Evolutionary conservation across 2,113 vertebrate genomes (phyloP), one percentile per base, ranked within the genome.

Genomic region (Brachionichthys hirsutus): DNA sequence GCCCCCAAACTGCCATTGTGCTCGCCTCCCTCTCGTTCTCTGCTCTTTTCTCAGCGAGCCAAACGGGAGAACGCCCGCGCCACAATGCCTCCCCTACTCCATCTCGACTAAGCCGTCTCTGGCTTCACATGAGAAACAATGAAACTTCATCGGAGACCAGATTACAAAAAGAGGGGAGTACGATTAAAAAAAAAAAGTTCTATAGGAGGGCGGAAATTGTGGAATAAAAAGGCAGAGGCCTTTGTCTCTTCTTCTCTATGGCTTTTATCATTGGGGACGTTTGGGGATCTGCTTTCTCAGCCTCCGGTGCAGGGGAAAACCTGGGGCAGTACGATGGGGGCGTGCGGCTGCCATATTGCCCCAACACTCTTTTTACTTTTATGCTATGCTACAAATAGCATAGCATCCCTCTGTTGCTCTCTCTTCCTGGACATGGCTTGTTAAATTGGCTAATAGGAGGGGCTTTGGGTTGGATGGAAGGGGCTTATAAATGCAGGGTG

Each of bases 121-220:
- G 89, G 91, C 82, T 92, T 81, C 87, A 87, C 88, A 83, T 85
- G 89, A 91, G 85, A 92, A 93, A 94, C 90, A 87, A 93, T 93
- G 89, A 92, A 91, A 93, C 88, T 93, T 93, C 88, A 94, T 70
- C 90, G 80, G 92, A 94, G 90, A 92, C 87, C 88, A 94, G 92
- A 95, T 94, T 92, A 94, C 73, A 75, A 93, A 93, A 3, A 35
- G 17, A 9, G 4, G 19, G 0, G 59, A 77, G 80, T 66, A 85
- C 86, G 61, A 67, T 72, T 48, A 12, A 68, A 81, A 69, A 68
- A 80, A 63, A 35, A 45, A 74, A 81, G 17, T 67, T 67, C 78
- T 78, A 49, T 16, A 30, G 50, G 35, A 20, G 54, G 55, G 65
- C 59, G 58, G 49, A 59, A 60, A 70, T 62, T 54, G 62, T 67